Base-by-base conservation (phyloP, 2,888 invertebrate genomes). In the Hypomecis atomaria region DNA sequence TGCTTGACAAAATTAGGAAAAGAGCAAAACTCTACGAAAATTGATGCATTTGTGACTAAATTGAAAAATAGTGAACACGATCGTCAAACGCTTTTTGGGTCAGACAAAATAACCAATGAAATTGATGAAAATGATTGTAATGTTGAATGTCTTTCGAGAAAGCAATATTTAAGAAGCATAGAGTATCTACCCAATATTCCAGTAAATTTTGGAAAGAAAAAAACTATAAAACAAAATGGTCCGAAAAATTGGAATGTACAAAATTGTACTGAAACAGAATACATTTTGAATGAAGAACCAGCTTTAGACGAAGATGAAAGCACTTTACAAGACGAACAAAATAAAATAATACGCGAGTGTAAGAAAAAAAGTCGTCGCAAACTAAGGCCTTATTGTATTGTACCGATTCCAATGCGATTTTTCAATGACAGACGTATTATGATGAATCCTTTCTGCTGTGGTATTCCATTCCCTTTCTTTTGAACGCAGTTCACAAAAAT, bases 21-120 rank as follows among this genome's bases (percentile, higher is more conserved):
- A 52, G 72, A 78, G 33, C 66, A 79, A 6, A 71, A 58, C 36
- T 59, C 70, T 0, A 40, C 77, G 34, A 65, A 66, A 40, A 74
- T 86, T 13, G 67, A 81, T n/a, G 49, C 52, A 4, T 86, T 88
- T 68, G 66, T 87, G 0, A 70, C 72, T 6, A 77, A 72, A 65
- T 70, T 88, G 13, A 81, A 79, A 56, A 59, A 62, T 10, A 80
- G 67, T 52, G 79, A 85, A 71, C 9, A 34, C 0, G 52, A 59
- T n/a, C 73, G 85, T 52, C 82, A 74, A 60, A 59, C 71, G 5
- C 64, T 68, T 6, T 23, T 23, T 66, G 37, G 48, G 8, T 64
- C 10, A 47, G 5, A 13, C 40, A 42, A 34, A 42, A 10, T 4
- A 45, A 33, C 3, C 37, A 11, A 7, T 13, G 8, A 34, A 6